A percentile compares a stretch with the other conserved stretches of the same genome.
Evolutionary conservation across 2,797 vertebrate species (phyloP).

Genomic region (Micromesistius poutassou): DNA sequence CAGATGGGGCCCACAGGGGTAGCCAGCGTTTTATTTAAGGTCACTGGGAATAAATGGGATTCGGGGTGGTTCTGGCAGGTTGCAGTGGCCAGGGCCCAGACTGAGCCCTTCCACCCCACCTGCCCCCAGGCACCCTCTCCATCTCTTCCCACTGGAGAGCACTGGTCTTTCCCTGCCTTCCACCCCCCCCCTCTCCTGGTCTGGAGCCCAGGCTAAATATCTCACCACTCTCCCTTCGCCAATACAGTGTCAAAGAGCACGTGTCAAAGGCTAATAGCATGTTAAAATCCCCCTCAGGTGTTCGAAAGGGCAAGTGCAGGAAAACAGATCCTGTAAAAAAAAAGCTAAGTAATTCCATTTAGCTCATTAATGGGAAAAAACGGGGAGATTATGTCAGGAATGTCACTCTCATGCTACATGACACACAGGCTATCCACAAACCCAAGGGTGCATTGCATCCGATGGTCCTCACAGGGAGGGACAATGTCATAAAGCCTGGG

Average conservation of each 20-base stretch:
- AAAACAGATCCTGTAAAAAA: constrained; percentile 58
- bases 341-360: constrained; percentile 69
- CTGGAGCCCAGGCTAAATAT: constrained; percentile 64
- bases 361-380: constrained; percentile 63
- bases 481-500: constrained; percentile 63
- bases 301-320: constrained; percentile 60
- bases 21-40: constrained; percentile 82
- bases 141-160: constrained; percentile 63
- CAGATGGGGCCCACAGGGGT: constrained; percentile 74
- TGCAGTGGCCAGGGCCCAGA: constrained; percentile 68
- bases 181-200: constrained; percentile 61
- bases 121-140: constrained; percentile 68
- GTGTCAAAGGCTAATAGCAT: constrained; percentile 72
- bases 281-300: constrained; percentile 74
- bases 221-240: constrained; percentile 62
- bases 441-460: constrained; percentile 51
- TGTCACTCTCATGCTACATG: constrained; percentile 4
- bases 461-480: constrained; percentile 61
- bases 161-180: constrained; percentile 62
- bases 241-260: constrained; percentile 64
- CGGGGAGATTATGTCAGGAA: constrained; percentile 31
- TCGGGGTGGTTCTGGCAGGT: constrained; percentile 74
- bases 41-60: constrained; percentile 80
- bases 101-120: constrained; percentile 66
- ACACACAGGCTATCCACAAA: constrained; percentile 48